Base-by-base conservation (phyloP, 2,113 vertebrate species). In the Desmodus rotundus region DNA sequence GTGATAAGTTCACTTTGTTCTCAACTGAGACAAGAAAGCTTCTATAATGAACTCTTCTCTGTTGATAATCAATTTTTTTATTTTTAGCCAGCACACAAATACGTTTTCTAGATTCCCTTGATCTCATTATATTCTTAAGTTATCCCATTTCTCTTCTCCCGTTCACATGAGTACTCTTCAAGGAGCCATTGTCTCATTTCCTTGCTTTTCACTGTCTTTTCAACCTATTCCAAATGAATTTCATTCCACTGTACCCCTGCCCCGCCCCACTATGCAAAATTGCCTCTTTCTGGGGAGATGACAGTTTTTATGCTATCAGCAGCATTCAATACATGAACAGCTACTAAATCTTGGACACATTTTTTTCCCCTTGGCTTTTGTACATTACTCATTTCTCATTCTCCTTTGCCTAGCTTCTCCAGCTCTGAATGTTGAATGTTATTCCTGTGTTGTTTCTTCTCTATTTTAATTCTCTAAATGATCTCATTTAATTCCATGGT, bases 201-300 rank as follows among this genome's bases (percentile, higher is more conserved):
- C 43, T 83, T 95, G 54, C 17, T 63, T 96, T 68, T 86, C 26
- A 45, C 36, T 89, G 43, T 90, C n/a, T 38, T 95, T 76, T 89
- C 19, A 70, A 6, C 24, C 31, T 33, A 73, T 74, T 93, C 31
- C 68, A 45, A 0, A 26, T 92, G 54, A 73, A 74, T 22, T 77
- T 50, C 14, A 87, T 41, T 14, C 17, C 1, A 76, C 61, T 1
- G 1, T 4, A n/a, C 28, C 28, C 28, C 28, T 13, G 17, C 13
- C 61, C 2, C 73, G 13, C 26, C 26, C 41, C 22, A 11, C 38
- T 77, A 11, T 7, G 14, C 61, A 13, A 61, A 50, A 52, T 91
- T 83, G 43, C 15, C 36, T 87, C 38, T 74, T 86, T 24, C 16
- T 70, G 33, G 38, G 67, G 58, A 77, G 52, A 43, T 85, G 50